Conservation (phyloP, 2,113 vertebrate genomes). For the Lepidothrix coronata region DNA sequence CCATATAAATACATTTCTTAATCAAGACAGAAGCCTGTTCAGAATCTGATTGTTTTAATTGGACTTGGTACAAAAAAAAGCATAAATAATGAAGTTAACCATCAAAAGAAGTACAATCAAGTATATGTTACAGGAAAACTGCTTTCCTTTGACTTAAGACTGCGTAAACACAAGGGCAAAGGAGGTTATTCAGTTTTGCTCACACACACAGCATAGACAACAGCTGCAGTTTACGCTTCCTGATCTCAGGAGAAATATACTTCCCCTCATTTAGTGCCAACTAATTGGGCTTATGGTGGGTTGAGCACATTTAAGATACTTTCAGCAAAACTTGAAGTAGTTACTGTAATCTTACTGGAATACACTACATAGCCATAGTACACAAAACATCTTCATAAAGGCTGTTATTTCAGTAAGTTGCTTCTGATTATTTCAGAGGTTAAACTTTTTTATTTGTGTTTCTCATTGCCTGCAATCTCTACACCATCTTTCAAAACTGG, state of each 20-base stretch:
- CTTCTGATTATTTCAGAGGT: not conserved
- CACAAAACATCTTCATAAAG: not conserved
- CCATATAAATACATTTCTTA: slow-evolving; percentile 54
- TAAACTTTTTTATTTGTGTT: not conserved
- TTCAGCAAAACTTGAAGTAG: not conserved
- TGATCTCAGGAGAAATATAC: slow-evolving; percentile 15
- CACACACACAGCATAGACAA: not conserved
- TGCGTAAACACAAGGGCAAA: not conserved
- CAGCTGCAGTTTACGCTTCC: not conserved
- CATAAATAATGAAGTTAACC: slow-evolving; percentile 15
- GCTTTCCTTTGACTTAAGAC: slow-evolving; percentile 28
- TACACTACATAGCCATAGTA: not conserved
- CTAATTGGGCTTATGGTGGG: not conserved
- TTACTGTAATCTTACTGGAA: not conserved
- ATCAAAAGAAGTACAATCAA: slow-evolving; percentile 5
- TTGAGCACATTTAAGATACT: not conserved
- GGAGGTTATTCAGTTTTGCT: not conserved
- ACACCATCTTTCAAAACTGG: not conserved
- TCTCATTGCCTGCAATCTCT: not conserved
- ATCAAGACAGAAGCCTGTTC: slow-evolving; percentile 40
- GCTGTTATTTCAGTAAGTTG: not conserved
- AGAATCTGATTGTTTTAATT: slow-evolving; percentile 41
- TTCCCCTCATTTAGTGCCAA: not conserved
- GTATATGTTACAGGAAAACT: not conserved
- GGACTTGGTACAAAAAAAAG: slow-evolving; percentile 1